A percentile compares a stretch with the other conserved stretches of the same genome.
Conservation (phyloP, 2,797 vertebrate genomes). For the Micropoecilia bifurca region DNA sequence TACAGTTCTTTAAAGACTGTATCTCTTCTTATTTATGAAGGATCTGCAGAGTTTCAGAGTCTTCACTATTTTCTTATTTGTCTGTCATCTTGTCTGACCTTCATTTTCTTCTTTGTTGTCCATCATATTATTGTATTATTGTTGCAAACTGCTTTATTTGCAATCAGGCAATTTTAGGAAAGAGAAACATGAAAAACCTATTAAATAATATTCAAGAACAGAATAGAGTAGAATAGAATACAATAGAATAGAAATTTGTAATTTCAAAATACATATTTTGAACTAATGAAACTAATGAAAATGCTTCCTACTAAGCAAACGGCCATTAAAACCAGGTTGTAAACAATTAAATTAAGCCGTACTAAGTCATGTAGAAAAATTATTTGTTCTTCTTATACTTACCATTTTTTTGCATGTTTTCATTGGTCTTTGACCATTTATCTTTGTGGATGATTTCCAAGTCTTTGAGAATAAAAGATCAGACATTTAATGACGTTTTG, state of each 20-base stretch:
- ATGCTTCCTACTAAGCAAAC: not conserved
- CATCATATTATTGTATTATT: not conserved
- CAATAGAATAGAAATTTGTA: not conserved
- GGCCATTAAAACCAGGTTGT: not conserved
- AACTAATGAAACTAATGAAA: not conserved
- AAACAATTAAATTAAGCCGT: not conserved
- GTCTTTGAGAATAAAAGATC: not conserved
- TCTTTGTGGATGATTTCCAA: not conserved
- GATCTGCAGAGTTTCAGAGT: not conserved
- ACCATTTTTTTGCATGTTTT: not conserved
- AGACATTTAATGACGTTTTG: not conserved
- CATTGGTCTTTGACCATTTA: not conserved
- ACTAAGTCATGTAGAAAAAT: not conserved
- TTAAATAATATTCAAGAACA: not conserved
- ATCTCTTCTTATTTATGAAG: not conserved
- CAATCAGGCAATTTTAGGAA: not conserved
- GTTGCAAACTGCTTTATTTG: not conserved
- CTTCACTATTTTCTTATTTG: not conserved
- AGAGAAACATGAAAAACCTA: not conserved
- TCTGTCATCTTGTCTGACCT: not conserved
- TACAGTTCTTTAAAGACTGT: not conserved
- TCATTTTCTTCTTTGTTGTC: not conserved
- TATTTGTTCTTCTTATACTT: not conserved
- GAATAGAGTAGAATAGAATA: not conserved
- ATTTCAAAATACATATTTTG: not conserved